Conservation (phyloP, 2,113 vertebrate genomes). For the Pelvicachromis taeniatus region DNA sequence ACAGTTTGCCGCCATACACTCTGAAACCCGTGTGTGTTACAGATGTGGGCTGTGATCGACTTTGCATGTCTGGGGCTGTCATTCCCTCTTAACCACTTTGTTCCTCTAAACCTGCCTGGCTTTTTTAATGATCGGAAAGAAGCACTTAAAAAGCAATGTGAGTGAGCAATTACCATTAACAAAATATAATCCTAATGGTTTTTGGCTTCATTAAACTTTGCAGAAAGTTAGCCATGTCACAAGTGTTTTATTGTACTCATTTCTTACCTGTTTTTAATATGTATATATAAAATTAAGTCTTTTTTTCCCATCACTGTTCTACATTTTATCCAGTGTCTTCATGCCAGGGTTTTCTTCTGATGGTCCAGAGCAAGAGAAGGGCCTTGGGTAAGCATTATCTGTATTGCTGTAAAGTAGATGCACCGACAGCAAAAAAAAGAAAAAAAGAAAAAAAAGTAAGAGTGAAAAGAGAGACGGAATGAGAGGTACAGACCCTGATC, state of each 20-base stretch:
- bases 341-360: neutral
- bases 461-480: neutral
- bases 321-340: neutral
- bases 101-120: constrained; percentile 20
- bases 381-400: constrained; percentile 55
- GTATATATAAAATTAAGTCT: neutral
- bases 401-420: constrained; percentile 50
- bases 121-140: constrained; percentile 54
- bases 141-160: constrained; percentile 54
- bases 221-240: constrained; percentile 12
- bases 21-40: neutral
- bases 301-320: neutral
- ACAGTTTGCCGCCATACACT: neutral
- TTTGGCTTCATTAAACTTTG: constrained; percentile 48
- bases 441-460: neutral
- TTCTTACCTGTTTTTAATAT: neutral
- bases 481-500: neutral
- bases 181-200: constrained; percentile 47
- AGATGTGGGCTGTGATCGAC: neutral
- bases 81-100: constrained; percentile 12
- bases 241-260: constrained; percentile 7
- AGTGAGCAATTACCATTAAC: constrained; percentile 47
- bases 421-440: constrained; percentile 31
- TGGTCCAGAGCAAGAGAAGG: neutral
- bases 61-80: constrained; percentile 23